Evolutionary conservation across 92 coral and sea anemone genomes (phyloP), one percentile per base, ranked within the genome.

Genomic region (Anthopleura xanthogrammica): DNA sequence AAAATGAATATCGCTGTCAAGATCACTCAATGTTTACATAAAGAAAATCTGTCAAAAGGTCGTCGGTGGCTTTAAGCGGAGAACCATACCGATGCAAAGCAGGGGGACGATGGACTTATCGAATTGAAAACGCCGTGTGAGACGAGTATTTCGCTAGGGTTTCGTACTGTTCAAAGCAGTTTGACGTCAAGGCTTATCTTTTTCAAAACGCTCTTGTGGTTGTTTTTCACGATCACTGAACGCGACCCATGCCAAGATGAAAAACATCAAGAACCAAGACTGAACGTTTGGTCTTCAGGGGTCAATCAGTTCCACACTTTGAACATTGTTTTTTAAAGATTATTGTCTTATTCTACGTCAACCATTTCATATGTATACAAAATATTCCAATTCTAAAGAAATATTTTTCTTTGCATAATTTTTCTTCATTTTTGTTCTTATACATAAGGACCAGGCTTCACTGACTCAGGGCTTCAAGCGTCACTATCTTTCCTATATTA

Each of bases 1-100:
- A 68, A 29, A 68, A 68, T 68, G 74, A 68, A 68, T 68, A 68
- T 68, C 74, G 41, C 74, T 68, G 74, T 68, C 74, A 68, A 68
- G 74, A 68, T 12, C 42, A 29, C 6, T 16, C 43, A 68, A 24
- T 68, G 74, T 68, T 68, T 68, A 68, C 74, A 68, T 29, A 68
- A 10, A 29, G 74, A 68, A 23, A 12, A 68, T 23, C 29, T 24
- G 42, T 8, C 74, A 23, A 68, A 68, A 7, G 74, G 8, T 29
- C 8, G 74, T 24, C 43, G 74, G 74, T 23, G 42, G 10, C 23
- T 22, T 62, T 11, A 12, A 23, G 16, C 42, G 70, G 29, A 62
- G 29, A 62, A 0, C 41, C 74, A 68, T 68, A 29, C 74, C 43
- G 74, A 68, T 12, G 13, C 17, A 12, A 16, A 10, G 42, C 74